These are phyloP conservation scores for Mastigias papua DNA, from an alignment of 30 jellyfish, hydroid and myxozoan species.

Conservation along the genomic window DNA sequence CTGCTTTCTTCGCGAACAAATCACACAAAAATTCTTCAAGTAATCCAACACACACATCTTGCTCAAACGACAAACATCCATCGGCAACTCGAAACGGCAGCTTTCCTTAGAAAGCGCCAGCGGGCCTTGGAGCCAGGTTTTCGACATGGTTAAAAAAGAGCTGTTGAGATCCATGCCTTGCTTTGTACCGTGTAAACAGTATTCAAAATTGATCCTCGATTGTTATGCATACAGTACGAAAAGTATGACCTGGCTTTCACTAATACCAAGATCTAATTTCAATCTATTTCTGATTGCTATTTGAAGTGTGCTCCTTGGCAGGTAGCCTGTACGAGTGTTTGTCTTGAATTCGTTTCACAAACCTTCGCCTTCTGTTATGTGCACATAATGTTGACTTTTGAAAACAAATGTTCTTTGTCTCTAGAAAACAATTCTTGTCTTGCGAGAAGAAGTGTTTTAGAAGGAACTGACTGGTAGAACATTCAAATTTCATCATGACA, in stretches of 20 bases:
- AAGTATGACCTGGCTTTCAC: not conserved
- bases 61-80: conserved; percentile 59
- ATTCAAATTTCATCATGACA: not conserved
- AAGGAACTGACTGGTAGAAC: not conserved
- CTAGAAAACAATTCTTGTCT: conserved; percentile 1
- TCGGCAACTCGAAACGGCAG: conserved; percentile 82
- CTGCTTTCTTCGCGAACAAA: conserved; percentile 74
- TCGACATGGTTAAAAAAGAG: conserved; percentile 41
- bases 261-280: conserved; percentile 23
- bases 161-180: conserved; percentile 52
- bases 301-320: not conserved
- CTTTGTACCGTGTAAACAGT: not conserved
- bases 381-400: not conserved
- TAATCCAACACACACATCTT: conserved; percentile 47
- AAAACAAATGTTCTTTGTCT: not conserved
- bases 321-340: not conserved
- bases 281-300: not conserved
- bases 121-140: conserved; percentile 88
- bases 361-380: not conserved
- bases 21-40: conserved; percentile 56
- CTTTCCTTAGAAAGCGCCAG: conserved; percentile 78
- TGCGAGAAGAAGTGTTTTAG: not conserved
- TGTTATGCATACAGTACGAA: not conserved
- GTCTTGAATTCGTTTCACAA: too few relatives aligned
- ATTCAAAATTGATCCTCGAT: conserved; percentile 15